phyloP scores from a whole-genome alignment of 1,140 invertebrate species.

The Heliconius melpomene region DNA sequence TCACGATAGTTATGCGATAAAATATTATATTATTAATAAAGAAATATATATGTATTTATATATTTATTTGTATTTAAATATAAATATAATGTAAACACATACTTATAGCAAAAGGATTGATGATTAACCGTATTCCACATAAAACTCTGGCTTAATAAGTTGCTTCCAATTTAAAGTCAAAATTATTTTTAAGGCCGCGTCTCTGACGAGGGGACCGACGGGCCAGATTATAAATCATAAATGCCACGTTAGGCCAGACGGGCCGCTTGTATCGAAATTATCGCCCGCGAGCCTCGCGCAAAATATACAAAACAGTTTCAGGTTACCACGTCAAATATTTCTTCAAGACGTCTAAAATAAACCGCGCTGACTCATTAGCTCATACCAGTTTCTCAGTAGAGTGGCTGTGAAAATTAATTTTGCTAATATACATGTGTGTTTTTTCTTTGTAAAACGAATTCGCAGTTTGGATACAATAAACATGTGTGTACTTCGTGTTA shows the following conservation, averaged over 20 bases:
- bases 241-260: constrained; percentile 70
- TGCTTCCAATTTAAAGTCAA: constrained; percentile 75
- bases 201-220: constrained; percentile 69
- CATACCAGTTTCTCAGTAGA: constrained; percentile 36
- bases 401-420: constrained; percentile 19
- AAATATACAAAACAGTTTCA: constrained; percentile 77
- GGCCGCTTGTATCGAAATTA: constrained; percentile 73
- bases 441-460: background rate
- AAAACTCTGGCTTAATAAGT: constrained; percentile 66
- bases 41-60: background rate
- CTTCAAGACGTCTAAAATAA: constrained; percentile 63
- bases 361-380: constrained; percentile 63
- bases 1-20: background rate
- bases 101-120: background rate
- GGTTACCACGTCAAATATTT: constrained; percentile 73
- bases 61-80: background rate
- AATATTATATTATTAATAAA: background rate
- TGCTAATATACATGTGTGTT: background rate
- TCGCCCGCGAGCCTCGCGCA: constrained; percentile 64
- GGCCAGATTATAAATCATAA: constrained; percentile 78
- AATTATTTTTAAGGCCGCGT: constrained; percentile 72
- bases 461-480: background rate
- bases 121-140: constrained; percentile 52
- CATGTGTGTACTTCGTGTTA: background rate
- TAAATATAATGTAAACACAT: background rate